Conservation (phyloP, 2,797 vertebrate species). For the Sebastes umbrosus region DNA sequence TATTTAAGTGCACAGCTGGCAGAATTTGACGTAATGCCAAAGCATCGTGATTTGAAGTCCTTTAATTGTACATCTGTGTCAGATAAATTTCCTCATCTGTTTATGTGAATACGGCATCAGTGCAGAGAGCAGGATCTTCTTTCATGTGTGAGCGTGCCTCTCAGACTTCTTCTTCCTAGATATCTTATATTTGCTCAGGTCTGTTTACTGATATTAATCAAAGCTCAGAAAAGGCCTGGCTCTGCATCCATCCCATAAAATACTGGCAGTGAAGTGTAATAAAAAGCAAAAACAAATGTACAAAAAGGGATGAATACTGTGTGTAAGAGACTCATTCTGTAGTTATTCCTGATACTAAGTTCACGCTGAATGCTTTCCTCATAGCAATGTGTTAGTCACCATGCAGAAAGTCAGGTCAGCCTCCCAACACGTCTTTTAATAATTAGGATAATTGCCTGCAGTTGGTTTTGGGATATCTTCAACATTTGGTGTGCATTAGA, state of each 20-base stretch:
- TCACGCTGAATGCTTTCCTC: constrained; percentile 78
- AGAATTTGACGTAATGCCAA: background rate
- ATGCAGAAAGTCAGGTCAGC: constrained; percentile 66
- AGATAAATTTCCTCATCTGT: constrained; percentile 77
- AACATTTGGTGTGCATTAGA: background rate
- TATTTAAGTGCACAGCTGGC: background rate
- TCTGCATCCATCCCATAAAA: constrained; percentile 19
- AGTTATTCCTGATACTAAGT: constrained; percentile 67
- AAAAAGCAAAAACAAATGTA: background rate
- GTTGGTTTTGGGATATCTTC: background rate
- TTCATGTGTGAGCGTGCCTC: constrained; percentile 11
- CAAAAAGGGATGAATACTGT: background rate
- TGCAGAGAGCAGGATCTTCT: constrained; percentile 70
- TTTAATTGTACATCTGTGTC: background rate
- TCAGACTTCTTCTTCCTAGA: constrained; percentile 14
- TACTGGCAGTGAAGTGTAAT: background rate
- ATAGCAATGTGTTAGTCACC: constrained; percentile 67
- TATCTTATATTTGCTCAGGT: constrained; percentile 41
- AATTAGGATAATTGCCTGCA: background rate
- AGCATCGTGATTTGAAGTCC: background rate
- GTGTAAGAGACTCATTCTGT: background rate
- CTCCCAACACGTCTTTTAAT: background rate
- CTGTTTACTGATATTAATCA: constrained; percentile 50
- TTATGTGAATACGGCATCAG: constrained; percentile 55
- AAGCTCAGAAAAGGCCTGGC: constrained; percentile 13